These are phyloP conservation scores for Biston betularia DNA, from an alignment of 2,888 invertebrate genomes.

Conservation along the genomic window DNA sequence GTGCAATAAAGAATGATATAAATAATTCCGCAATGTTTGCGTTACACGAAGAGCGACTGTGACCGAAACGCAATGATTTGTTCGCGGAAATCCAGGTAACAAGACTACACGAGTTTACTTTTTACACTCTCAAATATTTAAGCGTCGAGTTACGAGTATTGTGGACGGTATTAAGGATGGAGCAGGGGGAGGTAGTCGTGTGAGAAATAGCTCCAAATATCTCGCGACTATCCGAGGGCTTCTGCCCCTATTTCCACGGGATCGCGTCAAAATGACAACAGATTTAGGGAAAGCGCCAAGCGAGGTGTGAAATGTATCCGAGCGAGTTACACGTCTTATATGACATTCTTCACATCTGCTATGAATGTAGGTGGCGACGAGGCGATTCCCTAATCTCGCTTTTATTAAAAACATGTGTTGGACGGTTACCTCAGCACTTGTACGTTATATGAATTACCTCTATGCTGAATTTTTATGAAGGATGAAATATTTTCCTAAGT, in stretches of 20 bases:
- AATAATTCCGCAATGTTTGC: no score
- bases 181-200: conserved; percentile 51
- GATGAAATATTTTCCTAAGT: conserved; percentile 5
- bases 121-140: conserved; percentile 80
- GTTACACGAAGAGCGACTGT: neutral
- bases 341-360: conserved; percentile 81
- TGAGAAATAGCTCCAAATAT: conserved; percentile 82
- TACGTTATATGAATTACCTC: conserved; percentile 12
- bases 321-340: conserved; percentile 76
- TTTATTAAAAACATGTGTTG: conserved; percentile 76
- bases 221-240: conserved; percentile 79
- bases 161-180: conserved; percentile 38
- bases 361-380: conserved; percentile 75
- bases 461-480: conserved; percentile 20
- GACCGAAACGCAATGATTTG: conserved; percentile 21
- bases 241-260: conserved; percentile 78
- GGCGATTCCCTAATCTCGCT: conserved; percentile 76
- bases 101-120: conserved; percentile 74
- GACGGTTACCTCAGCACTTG: conserved; percentile 26
- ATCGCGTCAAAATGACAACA: conserved; percentile 83
- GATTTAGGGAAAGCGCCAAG: conserved; percentile 84
- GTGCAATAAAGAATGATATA: no score
- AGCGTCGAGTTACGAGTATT: conserved; percentile 57
- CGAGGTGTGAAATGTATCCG: conserved; percentile 84
- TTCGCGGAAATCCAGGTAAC: conserved; percentile 56